Conservation (phyloP, 1,140 invertebrate genomes). For the Apis dorsata region DNA sequence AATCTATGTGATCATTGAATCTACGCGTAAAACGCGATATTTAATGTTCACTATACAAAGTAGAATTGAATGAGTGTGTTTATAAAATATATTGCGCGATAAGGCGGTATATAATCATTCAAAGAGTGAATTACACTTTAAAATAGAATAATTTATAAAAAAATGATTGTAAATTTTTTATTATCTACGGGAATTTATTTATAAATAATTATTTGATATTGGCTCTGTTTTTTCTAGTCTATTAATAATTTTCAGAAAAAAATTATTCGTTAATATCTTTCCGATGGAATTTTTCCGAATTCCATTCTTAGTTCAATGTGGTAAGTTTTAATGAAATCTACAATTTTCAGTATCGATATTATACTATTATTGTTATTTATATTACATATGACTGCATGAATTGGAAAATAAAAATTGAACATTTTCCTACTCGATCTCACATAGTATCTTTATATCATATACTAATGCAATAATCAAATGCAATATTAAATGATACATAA, state of each 20-base stretch:
- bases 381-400: slow-evolving; percentile 35
- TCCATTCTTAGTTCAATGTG: not conserved
- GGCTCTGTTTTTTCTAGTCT: slow-evolving; percentile 26
- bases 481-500: slow-evolving; percentile 45
- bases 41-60: slow-evolving; percentile 29
- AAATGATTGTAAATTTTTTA: slow-evolving; percentile 3
- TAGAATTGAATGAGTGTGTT: slow-evolving; percentile 38
- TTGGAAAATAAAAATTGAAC: slow-evolving; percentile 4
- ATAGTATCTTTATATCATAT: slow-evolving; percentile 12
- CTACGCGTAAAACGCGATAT: slow-evolving; percentile 24
- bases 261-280: slow-evolving; percentile 7
- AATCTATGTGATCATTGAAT: slow-evolving; percentile 23
- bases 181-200: slow-evolving; percentile 21
- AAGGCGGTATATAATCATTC: slow-evolving; percentile 37
- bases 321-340: slow-evolving; percentile 25
- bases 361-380: slow-evolving; percentile 34
- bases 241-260: slow-evolving; percentile 4
- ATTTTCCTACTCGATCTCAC: slow-evolving; percentile 11
- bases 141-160: slow-evolving; percentile 25
- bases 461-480: slow-evolving; percentile 22
- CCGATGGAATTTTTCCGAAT: not conserved
- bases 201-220: slow-evolving; percentile 6
- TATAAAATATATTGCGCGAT: slow-evolving; percentile 27
- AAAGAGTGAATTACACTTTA: not conserved
- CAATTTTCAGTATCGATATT: slow-evolving; percentile 24